Evolutionary conservation across 37 sponge, comb jelly and placozoan species (phyloP).

Genomic region (Amphimedon queenslandica): DNA sequence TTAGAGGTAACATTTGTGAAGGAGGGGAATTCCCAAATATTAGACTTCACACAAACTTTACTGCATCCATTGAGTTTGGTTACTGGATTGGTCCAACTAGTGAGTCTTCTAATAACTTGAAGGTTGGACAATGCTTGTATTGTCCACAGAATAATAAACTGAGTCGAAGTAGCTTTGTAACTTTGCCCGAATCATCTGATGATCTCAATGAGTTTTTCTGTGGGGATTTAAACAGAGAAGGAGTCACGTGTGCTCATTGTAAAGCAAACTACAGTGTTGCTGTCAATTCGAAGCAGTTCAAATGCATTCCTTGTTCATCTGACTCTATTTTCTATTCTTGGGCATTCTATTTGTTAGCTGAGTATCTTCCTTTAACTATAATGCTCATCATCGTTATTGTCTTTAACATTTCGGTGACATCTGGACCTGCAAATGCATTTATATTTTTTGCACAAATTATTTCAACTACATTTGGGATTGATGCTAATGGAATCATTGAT

Average conservation of each 20-base stretch:
- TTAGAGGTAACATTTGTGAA: not conserved
- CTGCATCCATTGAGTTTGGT: not conserved
- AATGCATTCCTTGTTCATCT: not conserved
- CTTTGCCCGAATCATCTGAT: not conserved
- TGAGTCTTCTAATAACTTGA: not conserved
- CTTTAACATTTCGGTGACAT: not conserved
- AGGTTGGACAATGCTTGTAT: not conserved
- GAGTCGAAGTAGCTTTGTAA: not conserved
- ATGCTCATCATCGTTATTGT: not conserved
- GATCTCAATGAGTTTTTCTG: conserved; percentile 1
- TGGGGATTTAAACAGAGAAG: not conserved
- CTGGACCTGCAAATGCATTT: conserved; percentile 8
- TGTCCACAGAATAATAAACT: not conserved
- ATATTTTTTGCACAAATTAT: conserved; percentile 6
- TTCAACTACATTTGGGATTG: not conserved
- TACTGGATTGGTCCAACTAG: not conserved
- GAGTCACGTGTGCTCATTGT: not conserved
- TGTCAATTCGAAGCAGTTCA: not conserved
- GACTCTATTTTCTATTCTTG: not conserved
- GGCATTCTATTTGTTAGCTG: not conserved
- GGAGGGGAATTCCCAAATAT: not conserved
- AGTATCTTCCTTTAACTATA: not conserved
- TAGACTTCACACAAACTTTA: not conserved
- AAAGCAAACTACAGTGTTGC: not conserved
- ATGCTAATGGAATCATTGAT: conserved; percentile 5